Percentiles rank a stretch among this genome's conserved stretches.
phyloP scores from a whole-genome alignment of 2,888 invertebrate species.

The Dexiosoma caninum region DNA sequence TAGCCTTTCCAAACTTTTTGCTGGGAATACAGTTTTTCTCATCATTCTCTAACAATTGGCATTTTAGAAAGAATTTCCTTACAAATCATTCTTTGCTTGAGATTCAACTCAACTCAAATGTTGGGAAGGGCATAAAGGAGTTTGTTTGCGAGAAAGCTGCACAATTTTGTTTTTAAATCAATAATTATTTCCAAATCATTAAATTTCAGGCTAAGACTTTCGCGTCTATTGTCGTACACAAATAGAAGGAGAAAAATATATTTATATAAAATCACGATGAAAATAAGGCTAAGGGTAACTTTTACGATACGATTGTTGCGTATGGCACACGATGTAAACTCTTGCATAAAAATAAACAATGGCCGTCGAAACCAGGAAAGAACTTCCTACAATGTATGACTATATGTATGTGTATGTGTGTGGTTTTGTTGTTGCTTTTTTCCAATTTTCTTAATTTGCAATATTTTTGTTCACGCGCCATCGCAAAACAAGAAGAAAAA shows the following conservation, averaged over 20 bases:
- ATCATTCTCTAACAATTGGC: too few relatives aligned
- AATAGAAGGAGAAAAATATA: background rate
- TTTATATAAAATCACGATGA: background rate
- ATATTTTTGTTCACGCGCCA: too few relatives aligned
- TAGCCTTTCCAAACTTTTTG: too few relatives aligned
- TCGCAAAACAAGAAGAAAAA: too few relatives aligned
- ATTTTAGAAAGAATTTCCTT: background rate
- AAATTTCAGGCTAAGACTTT: slow-evolving; percentile 26
- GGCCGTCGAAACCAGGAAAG: too few relatives aligned
- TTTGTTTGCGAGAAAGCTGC: background rate
- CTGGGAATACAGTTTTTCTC: too few relatives aligned
- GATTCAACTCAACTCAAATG: background rate
- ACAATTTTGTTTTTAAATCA: slow-evolving; percentile 45
- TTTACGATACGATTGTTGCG: background rate
- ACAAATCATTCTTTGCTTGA: background rate
- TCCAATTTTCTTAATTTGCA: too few relatives aligned
- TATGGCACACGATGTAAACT: too few relatives aligned
- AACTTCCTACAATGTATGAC: too few relatives aligned
- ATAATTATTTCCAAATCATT: slow-evolving; percentile 64
- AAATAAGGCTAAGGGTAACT: background rate
- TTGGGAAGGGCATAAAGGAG: background rate
- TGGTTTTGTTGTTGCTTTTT: too few relatives aligned
- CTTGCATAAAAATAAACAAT: too few relatives aligned
- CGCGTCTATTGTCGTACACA: background rate
- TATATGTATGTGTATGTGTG: too few relatives aligned